These are phyloP conservation scores for Emydura subglobosa DNA, from an alignment of 2,113 vertebrate species.

Conservation along the genomic window DNA sequence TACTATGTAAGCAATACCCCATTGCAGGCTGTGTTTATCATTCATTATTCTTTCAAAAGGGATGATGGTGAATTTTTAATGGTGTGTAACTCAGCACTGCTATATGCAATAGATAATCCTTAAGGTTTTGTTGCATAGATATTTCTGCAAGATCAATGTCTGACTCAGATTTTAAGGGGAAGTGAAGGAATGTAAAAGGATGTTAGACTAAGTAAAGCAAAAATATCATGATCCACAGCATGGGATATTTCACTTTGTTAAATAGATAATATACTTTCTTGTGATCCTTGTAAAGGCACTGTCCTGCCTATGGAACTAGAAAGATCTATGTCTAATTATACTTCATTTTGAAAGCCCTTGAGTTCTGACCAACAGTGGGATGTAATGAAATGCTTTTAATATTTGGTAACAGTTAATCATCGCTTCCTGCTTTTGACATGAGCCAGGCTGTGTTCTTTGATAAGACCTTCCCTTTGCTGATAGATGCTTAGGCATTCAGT, in stretches of 20 bases:
- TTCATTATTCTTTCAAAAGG: not conserved
- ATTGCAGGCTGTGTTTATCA: not conserved
- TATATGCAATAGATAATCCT: not conserved
- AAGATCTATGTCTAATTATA: not conserved
- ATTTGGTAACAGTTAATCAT: slow-evolving; percentile 78
- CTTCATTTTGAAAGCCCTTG: not conserved
- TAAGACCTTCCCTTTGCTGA: slow-evolving; percentile 78
- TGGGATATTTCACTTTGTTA: not conserved
- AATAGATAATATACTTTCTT: not conserved
- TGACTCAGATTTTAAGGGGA: not conserved
- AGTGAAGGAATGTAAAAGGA: not conserved
- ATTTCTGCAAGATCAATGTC: not conserved
- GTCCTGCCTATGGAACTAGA: not conserved
- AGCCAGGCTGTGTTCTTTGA: slow-evolving; percentile 80
- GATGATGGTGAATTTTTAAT: not conserved
- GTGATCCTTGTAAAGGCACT: not conserved
- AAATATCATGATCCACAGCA: not conserved
- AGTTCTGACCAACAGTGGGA: not conserved
- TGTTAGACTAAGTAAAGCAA: not conserved
- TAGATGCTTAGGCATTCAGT: slow-evolving; percentile 76
- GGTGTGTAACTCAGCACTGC: rapidly evolving
- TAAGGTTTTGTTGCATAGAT: not conserved
- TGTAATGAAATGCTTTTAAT: slow-evolving; percentile 71
- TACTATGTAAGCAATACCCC: not conserved
- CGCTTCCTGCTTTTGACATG: slow-evolving; percentile 83